phyloP scores from a whole-genome alignment of 1,140 invertebrate genomes.

The Asobara japonica region DNA sequence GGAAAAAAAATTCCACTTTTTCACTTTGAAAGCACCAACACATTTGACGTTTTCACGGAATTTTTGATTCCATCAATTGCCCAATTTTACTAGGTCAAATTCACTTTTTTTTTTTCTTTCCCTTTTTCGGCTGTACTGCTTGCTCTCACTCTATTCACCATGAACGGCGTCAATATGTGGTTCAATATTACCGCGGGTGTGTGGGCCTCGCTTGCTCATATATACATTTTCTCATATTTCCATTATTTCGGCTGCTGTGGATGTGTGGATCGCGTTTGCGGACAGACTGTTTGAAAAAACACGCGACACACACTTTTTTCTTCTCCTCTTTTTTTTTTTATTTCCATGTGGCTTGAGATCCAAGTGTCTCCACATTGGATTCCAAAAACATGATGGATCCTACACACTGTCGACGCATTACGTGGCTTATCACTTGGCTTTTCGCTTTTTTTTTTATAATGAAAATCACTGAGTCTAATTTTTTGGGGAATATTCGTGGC shows the following conservation, averaged over 20 bases:
- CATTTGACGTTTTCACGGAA: neutral
- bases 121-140: neutral
- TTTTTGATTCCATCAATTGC: neutral
- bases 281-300: slow-evolving; percentile 32
- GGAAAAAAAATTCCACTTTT: neutral
- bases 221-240: neutral
- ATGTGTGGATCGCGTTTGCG: slow-evolving; percentile 9
- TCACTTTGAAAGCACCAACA: neutral
- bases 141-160: no score
- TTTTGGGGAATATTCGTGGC: no score
- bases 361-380: neutral
- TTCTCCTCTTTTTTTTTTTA: no score
- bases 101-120: neutral
- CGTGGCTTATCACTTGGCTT: neutral
- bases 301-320: slow-evolving; percentile 23
- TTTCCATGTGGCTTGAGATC: no score
- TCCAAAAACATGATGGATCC: neutral
- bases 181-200: neutral
- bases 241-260: neutral
- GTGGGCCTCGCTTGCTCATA: neutral
- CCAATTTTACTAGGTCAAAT: slow-evolving; percentile 22
- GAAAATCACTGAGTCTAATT: no score
- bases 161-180: slow-evolving; percentile 10
- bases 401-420: neutral
- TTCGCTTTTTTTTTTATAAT: neutral